Percentiles rank a stretch among this genome's conserved stretches.
These are phyloP conservation scores for Thalassophryne amazonica DNA, from an alignment of 2,797 vertebrate species.

Conservation along the genomic window DNA sequence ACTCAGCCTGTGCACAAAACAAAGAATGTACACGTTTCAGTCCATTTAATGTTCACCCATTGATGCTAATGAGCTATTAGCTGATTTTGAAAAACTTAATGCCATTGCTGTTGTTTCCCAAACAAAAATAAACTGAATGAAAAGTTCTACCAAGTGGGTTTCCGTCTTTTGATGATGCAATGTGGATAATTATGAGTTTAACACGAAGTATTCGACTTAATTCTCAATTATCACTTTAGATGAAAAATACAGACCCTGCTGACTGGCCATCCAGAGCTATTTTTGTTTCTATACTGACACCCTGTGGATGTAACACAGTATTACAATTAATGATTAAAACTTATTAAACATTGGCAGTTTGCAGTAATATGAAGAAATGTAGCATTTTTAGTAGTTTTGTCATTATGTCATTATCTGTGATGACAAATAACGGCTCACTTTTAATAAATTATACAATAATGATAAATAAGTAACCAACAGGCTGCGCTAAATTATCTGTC, in stretches of 20 bases:
- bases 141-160: too few species aligned
- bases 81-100: constrained; percentile 37
- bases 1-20: constrained; percentile 22
- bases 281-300: constrained; percentile 61
- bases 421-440: too few species aligned
- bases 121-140: neutral
- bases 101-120: neutral
- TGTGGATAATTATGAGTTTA: constrained; percentile 3
- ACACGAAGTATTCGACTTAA: constrained; percentile 21
- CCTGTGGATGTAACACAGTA: constrained; percentile 44
- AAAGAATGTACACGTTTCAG: constrained; percentile 35
- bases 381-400: too few species aligned
- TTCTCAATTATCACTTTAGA: constrained; percentile 11
- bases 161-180: too few species aligned
- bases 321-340: constrained; percentile 18
- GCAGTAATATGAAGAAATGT: too few species aligned
- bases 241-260: too few species aligned
- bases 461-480: too few species aligned
- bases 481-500: too few species aligned
- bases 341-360: too few species aligned
- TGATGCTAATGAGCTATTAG: constrained; percentile 54
- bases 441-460: too few species aligned
- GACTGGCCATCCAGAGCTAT: too few species aligned
- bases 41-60: constrained; percentile 47
- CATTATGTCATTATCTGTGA: too few species aligned